Percentiles rank a stretch among this genome's conserved stretches.
phyloP scores from a whole-genome alignment of 2,888 invertebrate species.

The Cyclophora punctaria region DNA sequence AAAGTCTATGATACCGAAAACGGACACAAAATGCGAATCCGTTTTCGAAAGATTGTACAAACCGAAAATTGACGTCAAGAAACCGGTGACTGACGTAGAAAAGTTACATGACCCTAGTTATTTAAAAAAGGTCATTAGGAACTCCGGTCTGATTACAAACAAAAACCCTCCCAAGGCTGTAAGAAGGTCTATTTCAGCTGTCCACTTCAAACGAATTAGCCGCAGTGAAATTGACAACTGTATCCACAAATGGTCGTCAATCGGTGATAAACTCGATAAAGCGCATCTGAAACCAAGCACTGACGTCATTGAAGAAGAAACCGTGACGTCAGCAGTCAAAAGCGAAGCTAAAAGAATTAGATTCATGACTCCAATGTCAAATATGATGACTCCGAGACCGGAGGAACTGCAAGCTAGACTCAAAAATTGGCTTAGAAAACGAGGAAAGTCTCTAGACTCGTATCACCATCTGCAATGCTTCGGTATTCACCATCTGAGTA shows the following conservation, averaged over 20 bases:
- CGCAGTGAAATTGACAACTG: conserved; percentile 50
- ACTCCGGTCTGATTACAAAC: conserved; percentile 34
- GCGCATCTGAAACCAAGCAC: conserved; percentile 43
- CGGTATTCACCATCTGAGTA: conserved; percentile 43
- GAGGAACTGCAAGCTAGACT: conserved; percentile 58
- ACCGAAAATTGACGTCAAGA: conserved; percentile 36
- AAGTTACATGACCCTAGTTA: conserved; percentile 44
- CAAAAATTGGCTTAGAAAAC: conserved; percentile 67
- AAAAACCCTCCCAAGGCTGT: conserved; percentile 37
- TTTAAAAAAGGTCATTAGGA: conserved; percentile 39
- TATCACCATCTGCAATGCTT: conserved; percentile 75
- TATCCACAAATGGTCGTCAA: conserved; percentile 59
- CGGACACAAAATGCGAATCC: conserved; percentile 38
- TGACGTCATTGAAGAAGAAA: conserved; percentile 34
- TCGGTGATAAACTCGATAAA: conserved; percentile 52
- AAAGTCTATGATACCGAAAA: conserved; percentile 31
- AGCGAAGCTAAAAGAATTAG: conserved; percentile 61
- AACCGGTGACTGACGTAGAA: conserved; percentile 23
- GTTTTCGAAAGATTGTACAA: conserved; percentile 62
- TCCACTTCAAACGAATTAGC: conserved; percentile 58
- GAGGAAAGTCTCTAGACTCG: conserved; percentile 61
- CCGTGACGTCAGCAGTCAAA: conserved; percentile 50
- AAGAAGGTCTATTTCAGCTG: conserved; percentile 63
- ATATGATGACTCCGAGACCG: conserved; percentile 50
- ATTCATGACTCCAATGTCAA: conserved; percentile 48